These are phyloP conservation scores for Spilarctia lutea DNA, from an alignment of 2,888 invertebrate genomes.

Conservation along the genomic window DNA sequence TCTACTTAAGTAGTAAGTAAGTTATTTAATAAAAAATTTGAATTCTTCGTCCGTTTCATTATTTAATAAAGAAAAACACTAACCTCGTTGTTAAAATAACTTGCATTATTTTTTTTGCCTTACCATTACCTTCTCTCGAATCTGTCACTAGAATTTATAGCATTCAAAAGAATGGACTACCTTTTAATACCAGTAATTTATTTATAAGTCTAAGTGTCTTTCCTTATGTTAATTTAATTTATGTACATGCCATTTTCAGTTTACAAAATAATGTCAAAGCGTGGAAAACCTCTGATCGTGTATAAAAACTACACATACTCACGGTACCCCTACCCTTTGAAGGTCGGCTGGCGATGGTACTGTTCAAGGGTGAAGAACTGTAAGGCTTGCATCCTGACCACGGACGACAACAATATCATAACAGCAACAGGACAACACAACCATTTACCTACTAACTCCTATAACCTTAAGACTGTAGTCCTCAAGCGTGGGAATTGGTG, in stretches of 20 bases:
- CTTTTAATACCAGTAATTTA: not conserved
- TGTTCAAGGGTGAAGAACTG: constrained; percentile 74
- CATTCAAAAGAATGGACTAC: not conserved
- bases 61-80: too few relatives aligned
- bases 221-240: not conserved
- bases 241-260: constrained; percentile 49
- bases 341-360: constrained; percentile 74
- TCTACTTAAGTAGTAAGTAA: not conserved
- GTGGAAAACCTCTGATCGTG: constrained; percentile 66
- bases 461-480: not conserved
- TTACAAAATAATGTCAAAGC: constrained; percentile 60
- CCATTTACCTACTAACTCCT: constrained; percentile 50
- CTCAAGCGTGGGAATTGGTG: too few relatives aligned
- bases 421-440: constrained; percentile 58
- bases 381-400: constrained; percentile 68
- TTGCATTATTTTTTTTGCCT: not conserved
- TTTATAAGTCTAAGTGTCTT: not conserved
- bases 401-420: constrained; percentile 57
- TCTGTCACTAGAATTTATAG: not conserved
- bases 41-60: not conserved
- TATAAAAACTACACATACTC: constrained; percentile 72
- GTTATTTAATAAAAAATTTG: not conserved
- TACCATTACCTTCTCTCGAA: not conserved
- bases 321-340: constrained; percentile 65
- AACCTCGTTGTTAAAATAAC: too few relatives aligned